Base-by-base conservation (phyloP, 2,888 invertebrate genomes). In the Gastrophysa polygoni region DNA sequence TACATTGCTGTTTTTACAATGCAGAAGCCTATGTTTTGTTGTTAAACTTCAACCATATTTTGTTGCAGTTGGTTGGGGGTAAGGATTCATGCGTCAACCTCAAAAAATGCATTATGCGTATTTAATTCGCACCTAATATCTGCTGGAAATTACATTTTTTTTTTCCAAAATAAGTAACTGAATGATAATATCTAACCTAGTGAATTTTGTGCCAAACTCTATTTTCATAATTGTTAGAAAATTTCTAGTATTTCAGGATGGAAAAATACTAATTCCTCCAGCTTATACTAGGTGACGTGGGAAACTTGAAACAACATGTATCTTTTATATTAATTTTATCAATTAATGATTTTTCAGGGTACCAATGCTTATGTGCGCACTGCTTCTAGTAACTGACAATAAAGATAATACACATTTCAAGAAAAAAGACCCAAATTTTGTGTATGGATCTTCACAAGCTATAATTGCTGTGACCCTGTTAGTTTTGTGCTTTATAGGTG, bases 11-110 rank as follows among this genome's bases (percentile, higher is more conserved):
- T 90, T 96, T 79, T 82, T 96, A 57, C 88, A 94, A 81, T 91
- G 91, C 64, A 88, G 92, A 59, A 94, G 95, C 65, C 85, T 94
- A 2, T 91, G 93, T 74, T 93, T 91, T 79, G 90, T 95, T 59
- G 82, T 92, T 24, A 89, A 90, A 52, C 77, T 94, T 1, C 90
- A 91, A 82, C 91, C 91, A 0, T 83, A 86, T 73, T 87, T 91
- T 79, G 83, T 87, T 59, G 76, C 84, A 1, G 71, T 85, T 47
- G 87, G 86, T 66, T 87, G 86, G 86, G 86, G 85, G 86, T 88
- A 78, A 78, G 81, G 72, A 47, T 55, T 21, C n/a, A 24, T 24
- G n/a, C n/a, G n/a, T n/a, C 47, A 47, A 18, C 17, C 47, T 28
- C n/a, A 48, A 14, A 14, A 16, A 24, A 24, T n/a, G n/a, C n/a